Percentiles rank a stretch among this genome's conserved stretches.
Evolutionary conservation across 2,113 vertebrate genomes (phyloP).

Genomic region (Cebus imitator): DNA sequence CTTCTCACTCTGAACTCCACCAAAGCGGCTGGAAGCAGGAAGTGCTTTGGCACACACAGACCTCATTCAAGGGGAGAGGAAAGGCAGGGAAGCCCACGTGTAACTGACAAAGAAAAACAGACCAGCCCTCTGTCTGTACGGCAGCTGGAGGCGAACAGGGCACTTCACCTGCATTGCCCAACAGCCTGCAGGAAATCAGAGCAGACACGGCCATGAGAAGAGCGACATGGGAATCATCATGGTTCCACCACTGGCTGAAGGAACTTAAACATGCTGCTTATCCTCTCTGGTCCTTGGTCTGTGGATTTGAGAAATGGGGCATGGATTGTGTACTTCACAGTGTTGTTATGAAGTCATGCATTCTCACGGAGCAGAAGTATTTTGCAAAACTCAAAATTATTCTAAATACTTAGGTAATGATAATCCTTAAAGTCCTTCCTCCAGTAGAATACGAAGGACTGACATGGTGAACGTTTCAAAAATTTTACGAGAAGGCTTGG

Average conservation of each 20-base stretch:
- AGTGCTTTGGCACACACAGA: conserved; percentile 78
- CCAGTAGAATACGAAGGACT: rapidly evolving
- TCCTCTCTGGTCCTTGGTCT: background rate
- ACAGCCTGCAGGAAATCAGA: background rate
- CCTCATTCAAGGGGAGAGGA: conserved; percentile 38
- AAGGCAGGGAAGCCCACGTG: conserved; percentile 76
- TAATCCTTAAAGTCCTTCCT: background rate
- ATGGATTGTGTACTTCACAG: background rate
- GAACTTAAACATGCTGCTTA: background rate
- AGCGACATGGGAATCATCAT: rapidly evolving
- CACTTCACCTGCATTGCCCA: conserved; percentile 49
- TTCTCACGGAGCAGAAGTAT: background rate
- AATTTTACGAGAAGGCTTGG: background rate
- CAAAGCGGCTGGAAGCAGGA: conserved; percentile 63
- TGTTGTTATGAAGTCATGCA: background rate
- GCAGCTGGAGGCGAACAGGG: background rate
- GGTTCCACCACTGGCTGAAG: background rate
- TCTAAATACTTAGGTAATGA: background rate
- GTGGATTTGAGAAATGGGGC: background rate
- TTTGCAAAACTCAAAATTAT: background rate
- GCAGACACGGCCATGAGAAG: background rate
- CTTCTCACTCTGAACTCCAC: background rate
- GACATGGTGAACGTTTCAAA: rapidly evolving
- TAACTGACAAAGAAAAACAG: conserved; percentile 79
- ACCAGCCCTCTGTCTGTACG: background rate